Conservation (phyloP, 2,113 vertebrate species). For the Meleagris gallopavo region DNA sequence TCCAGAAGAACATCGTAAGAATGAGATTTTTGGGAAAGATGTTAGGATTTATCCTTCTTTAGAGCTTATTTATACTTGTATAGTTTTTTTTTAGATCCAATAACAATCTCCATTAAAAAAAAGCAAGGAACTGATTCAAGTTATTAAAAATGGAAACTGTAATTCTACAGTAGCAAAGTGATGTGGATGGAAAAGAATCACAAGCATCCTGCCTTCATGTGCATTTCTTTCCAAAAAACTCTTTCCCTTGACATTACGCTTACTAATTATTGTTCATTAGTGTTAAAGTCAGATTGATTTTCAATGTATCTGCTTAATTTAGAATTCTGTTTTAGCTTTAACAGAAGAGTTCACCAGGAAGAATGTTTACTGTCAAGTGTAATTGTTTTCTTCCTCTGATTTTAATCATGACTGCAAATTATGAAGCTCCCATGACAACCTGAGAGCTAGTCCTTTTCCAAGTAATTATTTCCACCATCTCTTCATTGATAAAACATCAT, state of each 20-base stretch:
- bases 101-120: background rate
- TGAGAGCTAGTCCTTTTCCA: background rate
- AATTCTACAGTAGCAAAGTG: background rate
- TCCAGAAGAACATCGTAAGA: background rate
- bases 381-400: background rate
- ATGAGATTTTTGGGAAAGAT: background rate
- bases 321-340: background rate
- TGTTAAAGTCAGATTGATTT: background rate
- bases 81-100: background rate
- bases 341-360: background rate
- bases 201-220: background rate
- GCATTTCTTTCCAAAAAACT: background rate
- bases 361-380: background rate
- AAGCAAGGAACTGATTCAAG: background rate
- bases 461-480: background rate
- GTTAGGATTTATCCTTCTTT: background rate
- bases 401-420: background rate
- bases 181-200: background rate
- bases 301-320: background rate
- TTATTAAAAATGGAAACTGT: background rate
- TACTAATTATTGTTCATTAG: background rate
- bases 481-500: background rate
- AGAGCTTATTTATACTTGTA: background rate
- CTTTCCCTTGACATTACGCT: background rate
- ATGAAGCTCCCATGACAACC: background rate